Base-by-base conservation (phyloP, 2,888 invertebrate species). In the Phaonia tiefii region DNA sequence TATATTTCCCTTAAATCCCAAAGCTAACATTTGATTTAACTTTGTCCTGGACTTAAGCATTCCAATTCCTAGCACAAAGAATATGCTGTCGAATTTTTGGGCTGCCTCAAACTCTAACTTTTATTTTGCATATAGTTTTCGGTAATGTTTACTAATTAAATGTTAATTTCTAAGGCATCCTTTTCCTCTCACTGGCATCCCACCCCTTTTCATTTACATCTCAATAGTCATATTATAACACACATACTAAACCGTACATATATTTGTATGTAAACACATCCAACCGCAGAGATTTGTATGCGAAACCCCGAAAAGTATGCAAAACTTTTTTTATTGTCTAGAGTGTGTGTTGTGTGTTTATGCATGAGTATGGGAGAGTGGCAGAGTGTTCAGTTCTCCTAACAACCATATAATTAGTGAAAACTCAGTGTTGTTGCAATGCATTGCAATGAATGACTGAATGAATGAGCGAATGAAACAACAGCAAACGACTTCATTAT, bases 161-260 rank as follows among this genome's bases (percentile, higher is more conserved):
- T 81, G 81, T 75, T 78, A 81, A 81, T 81, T 81, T 78, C 81
- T 81, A 78, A 81, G 81, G 78, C 75, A 81, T 81, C 74, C 54
- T 51, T 63, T 20, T 17, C 37, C 63, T 31, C 66, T 65, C 44
- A 71, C 54, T 31, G 42, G n/a, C 10, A 46, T n/a, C n/a, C n/a
- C 25, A 22, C 49, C 26, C 20, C 8, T 31, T 8, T 31, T n/a
- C 54, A 54, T 54, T 54, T 54, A 54, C 54, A 54, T 54, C 25
- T 54, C 25, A 25, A 54, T 54, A 17, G 25, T 54, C 13, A 25
- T 8, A 25, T 54, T 54, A 25, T 54, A 54, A 20, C 46, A 46
- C 17, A 17, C 46, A 46, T n/a, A 44, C 44, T 8, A 8, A 13
- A 4, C 44, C n/a, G 20, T 20, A 31, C n/a, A 26, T 1, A 56